Conservation (phyloP, 2,888 invertebrate genomes). For the Rotaria magnacalcarata region DNA sequence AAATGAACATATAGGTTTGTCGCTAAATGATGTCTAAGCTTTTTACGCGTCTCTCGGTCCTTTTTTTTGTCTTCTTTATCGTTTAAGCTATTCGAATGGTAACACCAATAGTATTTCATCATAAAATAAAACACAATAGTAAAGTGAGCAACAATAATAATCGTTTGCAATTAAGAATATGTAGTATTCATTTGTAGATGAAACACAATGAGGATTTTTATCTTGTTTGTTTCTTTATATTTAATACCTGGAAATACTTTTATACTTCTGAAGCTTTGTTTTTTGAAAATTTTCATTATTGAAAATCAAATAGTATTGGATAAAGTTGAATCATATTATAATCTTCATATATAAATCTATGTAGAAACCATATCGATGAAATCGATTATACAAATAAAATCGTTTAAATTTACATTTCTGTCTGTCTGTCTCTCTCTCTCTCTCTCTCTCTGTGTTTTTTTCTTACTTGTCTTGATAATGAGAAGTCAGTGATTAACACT, state of each 20-base stretch:
- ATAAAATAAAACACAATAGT: slow-evolving; percentile 2
- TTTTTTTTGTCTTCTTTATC: not conserved
- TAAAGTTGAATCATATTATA: not conserved
- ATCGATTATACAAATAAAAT: not conserved
- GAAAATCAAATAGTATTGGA: not conserved
- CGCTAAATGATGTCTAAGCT: slow-evolving; percentile 29
- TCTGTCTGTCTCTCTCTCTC: no score
- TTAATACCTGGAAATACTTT: no score
- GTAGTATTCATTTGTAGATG: not conserved
- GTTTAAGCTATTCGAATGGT: not conserved
- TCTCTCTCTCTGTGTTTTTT: not conserved
- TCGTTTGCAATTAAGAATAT: not conserved
- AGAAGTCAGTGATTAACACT: not conserved
- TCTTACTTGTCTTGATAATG: not conserved
- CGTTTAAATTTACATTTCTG: not conserved
- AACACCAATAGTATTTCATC: not conserved
- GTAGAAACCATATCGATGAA: not conserved
- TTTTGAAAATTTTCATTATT: not conserved
- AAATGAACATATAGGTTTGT: slow-evolving; percentile 7
- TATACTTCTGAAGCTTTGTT: not conserved
- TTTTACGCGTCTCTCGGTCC: slow-evolving; percentile 1
- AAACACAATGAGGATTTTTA: not conserved
- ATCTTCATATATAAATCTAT: not conserved
- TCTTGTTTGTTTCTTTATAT: not conserved
- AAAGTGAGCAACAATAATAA: slow-evolving; percentile 21